These are phyloP conservation scores for Pogonocichla stellata DNA, from an alignment of 2,113 vertebrate species.

Conservation along the genomic window DNA sequence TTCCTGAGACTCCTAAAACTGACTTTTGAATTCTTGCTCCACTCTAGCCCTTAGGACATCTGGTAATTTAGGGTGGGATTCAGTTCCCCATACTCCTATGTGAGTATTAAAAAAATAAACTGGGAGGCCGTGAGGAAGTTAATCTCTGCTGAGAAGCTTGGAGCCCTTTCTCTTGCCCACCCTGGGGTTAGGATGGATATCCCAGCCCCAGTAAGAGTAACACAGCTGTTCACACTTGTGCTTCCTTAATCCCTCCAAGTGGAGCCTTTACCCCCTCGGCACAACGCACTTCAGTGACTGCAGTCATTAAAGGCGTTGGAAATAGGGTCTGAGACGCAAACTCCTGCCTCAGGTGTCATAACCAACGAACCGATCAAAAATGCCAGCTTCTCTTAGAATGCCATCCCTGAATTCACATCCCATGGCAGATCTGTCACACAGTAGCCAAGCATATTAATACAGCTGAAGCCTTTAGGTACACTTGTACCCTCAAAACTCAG, in stretches of 20 bases:
- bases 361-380: conserved; percentile 61
- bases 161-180: background rate
- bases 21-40: background rate
- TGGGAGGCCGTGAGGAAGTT: background rate
- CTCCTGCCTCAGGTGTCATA: conserved; percentile 66
- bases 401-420: conserved; percentile 54
- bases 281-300: conserved; percentile 42
- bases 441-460: conserved; percentile 58
- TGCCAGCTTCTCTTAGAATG: conserved; percentile 66
- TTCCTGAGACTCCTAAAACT: background rate
- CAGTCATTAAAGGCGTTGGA: conserved; percentile 49
- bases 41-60: background rate
- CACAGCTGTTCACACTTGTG: conserved; percentile 43
- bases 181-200: conserved; percentile 7
- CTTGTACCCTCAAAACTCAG: conserved; percentile 51
- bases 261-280: conserved; percentile 8
- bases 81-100: background rate
- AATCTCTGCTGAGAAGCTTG: background rate
- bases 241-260: background rate
- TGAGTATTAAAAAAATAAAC: background rate
- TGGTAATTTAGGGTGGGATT: background rate
- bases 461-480: conserved; percentile 63
- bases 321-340: conserved; percentile 48
- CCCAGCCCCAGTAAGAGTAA: background rate
- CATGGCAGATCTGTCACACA: conserved; percentile 51